Conservation (phyloP, 2,797 vertebrate genomes). For the Oceanodroma leucorhoa region DNA sequence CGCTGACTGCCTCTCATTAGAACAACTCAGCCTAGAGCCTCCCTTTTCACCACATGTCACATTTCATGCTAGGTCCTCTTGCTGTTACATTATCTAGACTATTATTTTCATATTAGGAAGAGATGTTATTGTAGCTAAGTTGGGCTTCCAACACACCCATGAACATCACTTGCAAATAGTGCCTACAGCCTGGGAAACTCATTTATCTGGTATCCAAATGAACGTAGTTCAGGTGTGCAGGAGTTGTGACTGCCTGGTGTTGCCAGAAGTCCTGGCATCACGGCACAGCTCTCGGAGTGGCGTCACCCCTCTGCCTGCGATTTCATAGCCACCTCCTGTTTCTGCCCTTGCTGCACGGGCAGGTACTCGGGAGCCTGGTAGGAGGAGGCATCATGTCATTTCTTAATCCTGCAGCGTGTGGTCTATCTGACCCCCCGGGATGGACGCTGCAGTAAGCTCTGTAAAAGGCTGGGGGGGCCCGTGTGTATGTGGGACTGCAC, state of each 20-base stretch:
- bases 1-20: neutral
- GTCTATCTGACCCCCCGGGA: neutral
- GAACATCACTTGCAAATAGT: neutral
- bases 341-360: neutral
- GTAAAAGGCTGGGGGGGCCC: neutral
- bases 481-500: rapidly evolving
- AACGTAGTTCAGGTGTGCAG: neutral
- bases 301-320: neutral
- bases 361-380: neutral
- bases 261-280: neutral
- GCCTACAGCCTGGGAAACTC: neutral
- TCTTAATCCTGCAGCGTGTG: neutral
- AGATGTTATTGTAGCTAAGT: neutral
- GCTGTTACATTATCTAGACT: neutral
- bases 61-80: neutral
- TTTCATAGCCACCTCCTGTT: neutral
- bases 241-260: neutral
- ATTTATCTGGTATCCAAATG: neutral
- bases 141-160: neutral
- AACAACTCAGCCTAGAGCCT: neutral
- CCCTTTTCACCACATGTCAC: neutral
- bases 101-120: neutral
- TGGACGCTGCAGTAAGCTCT: neutral
- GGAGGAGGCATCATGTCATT: neutral
- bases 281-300: rapidly evolving